Base-by-base conservation (phyloP, 2,888 invertebrate genomes). In the Dasysyrphus albostriatus region DNA sequence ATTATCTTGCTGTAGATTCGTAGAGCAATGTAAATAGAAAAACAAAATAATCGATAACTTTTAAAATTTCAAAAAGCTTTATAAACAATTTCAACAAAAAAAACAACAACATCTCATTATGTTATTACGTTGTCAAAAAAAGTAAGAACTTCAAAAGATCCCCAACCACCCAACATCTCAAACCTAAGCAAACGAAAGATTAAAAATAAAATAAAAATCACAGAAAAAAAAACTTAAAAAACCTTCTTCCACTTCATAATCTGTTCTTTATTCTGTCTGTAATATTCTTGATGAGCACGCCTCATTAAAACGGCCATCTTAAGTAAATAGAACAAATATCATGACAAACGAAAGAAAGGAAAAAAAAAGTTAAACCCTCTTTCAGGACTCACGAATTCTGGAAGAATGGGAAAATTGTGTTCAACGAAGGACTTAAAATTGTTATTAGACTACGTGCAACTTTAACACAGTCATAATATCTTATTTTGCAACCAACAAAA, bases 221-320 rank as follows among this genome's bases (percentile, higher is more conserved):
- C 34, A 37, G 24, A 51, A 51, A 51, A 47, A 16, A 16, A 47
- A 47, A 47, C 2, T 5, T 0, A 49, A 54, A 65, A 85, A 82
- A 70, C 51, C 75, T 54, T 32, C 78, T 87, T 75, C 74, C 58
- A 70, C 70, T 79, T 51, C 70, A 72, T 87, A 87, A 87, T 87
- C 87, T 83, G 70, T 78, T 87, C 75, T 72, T 87, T 78, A 74
- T 73, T 72, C 56, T 49, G 58, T 67, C 29, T 58, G 34, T 72
- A 29, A 77, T 76, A 77, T 65, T 54, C 75, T 83, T 83, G 87
- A 87, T 87, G 87, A 87, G 75, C 56, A 87, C 83, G 87, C 78
- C 87, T 87, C 87, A 87, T 87, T 87, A 87, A 87, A 87, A 87
- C 37, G 87, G 87, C 87, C 83, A 83, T 79, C 59, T 78, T 72